Conservation (phyloP, 2,113 vertebrate species). For the Todiramphus chloris region DNA sequence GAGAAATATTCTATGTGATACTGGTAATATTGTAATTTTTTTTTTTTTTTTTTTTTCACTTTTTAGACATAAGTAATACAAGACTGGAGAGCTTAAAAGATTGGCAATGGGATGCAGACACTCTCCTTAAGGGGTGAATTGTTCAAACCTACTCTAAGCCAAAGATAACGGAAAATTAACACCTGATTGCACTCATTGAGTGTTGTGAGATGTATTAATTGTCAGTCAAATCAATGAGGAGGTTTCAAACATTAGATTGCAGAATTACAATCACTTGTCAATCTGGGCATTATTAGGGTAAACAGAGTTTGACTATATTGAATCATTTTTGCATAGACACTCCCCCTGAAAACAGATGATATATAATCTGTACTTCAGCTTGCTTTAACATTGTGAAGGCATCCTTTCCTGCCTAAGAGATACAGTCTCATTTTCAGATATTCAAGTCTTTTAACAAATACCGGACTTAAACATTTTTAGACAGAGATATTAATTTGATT, state of each 20-base stretch:
- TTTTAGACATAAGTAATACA: neutral
- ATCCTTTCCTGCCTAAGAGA: neutral
- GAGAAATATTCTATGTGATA: neutral
- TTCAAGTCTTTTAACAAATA: neutral
- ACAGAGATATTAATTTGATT: neutral
- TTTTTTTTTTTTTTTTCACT: neutral
- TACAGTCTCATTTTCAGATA: neutral
- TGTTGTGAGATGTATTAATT: neutral
- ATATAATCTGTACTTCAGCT: neutral
- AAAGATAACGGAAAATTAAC: neutral
- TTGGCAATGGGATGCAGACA: neutral
- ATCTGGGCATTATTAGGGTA: neutral
- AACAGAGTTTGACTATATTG: neutral
- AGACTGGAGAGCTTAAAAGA: neutral
- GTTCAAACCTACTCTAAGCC: neutral
- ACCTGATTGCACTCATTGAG: neutral
- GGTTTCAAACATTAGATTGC: rapidly evolving
- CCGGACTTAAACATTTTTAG: neutral
- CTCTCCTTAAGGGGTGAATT: neutral
- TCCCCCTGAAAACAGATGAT: neutral
- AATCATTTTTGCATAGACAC: neutral
- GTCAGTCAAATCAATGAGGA: neutral
- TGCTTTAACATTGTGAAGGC: neutral
- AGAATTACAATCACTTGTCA: neutral
- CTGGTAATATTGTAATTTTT: too few relatives aligned